Evolutionary conservation across 2,113 vertebrate species (phyloP).

Genomic region (Indicator maculatus): DNA sequence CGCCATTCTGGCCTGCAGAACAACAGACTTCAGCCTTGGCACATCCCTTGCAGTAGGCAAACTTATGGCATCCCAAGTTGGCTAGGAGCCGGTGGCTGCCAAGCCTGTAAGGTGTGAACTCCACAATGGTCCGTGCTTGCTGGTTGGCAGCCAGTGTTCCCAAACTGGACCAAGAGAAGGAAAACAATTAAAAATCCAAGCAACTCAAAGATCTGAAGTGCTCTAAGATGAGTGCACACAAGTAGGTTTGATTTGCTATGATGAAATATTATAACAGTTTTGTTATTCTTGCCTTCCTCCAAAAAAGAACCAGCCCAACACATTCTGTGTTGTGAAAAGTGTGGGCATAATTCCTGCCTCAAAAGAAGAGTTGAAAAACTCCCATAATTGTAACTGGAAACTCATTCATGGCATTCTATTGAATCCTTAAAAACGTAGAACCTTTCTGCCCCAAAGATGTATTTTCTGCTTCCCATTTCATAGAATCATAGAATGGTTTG

Average conservation of each 20-base stretch:
- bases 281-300: background rate
- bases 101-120: slow-evolving; percentile 46
- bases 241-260: background rate
- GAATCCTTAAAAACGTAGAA: background rate
- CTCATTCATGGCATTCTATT: background rate
- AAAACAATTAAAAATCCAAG: background rate
- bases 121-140: slow-evolving; percentile 21
- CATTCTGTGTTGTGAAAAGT: background rate
- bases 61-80: slow-evolving; percentile 51
- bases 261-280: background rate
- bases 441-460: background rate
- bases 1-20: background rate
- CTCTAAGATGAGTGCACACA: accelerated
- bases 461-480: background rate
- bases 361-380: background rate
- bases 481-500: too few relatives aligned
- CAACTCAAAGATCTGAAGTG: background rate
- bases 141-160: slow-evolving; percentile 36
- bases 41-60: slow-evolving; percentile 61
- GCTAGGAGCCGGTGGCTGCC: slow-evolving; percentile 52
- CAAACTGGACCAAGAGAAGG: background rate
- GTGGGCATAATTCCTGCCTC: background rate
- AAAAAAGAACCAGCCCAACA: background rate
- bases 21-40: slow-evolving; percentile 18
- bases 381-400: background rate